phyloP scores from a whole-genome alignment of 2,113 vertebrate genomes.

The Canis aureus region DNA sequence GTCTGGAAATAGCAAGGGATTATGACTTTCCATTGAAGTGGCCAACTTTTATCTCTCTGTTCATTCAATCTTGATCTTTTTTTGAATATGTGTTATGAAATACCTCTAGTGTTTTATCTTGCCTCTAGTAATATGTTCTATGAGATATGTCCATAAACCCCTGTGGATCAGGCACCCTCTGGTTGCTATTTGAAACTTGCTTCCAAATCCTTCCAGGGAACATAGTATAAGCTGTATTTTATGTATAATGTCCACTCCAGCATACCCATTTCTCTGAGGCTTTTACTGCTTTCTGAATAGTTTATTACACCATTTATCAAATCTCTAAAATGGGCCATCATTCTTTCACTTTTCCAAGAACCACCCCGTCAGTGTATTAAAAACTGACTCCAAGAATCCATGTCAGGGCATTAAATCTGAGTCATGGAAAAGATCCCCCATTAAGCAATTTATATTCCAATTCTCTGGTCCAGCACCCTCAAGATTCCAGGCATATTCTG shows the following conservation, averaged over 20 bases:
- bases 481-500: not conserved
- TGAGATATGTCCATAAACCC: not conserved
- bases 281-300: slow-evolving; percentile 19
- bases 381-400: not conserved
- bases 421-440: not conserved
- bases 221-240: not conserved
- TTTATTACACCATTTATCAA: not conserved
- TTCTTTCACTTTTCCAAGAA: not conserved
- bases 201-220: not conserved
- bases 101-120: not conserved
- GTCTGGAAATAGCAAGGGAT: not conserved
- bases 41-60: not conserved
- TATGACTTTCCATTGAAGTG: not conserved
- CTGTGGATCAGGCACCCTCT: not conserved
- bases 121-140: not conserved
- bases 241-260: not conserved
- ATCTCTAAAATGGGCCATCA: not conserved
- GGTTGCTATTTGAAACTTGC: not conserved
- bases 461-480: not conserved
- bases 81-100: not conserved
- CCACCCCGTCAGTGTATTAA: not conserved
- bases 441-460: not conserved
- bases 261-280: not conserved
- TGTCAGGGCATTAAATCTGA: not conserved
- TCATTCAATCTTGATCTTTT: slow-evolving; percentile 6